Evolutionary conservation across 2,888 invertebrate genomes (phyloP).

Genomic region (Chydorus sphaericus): DNA sequence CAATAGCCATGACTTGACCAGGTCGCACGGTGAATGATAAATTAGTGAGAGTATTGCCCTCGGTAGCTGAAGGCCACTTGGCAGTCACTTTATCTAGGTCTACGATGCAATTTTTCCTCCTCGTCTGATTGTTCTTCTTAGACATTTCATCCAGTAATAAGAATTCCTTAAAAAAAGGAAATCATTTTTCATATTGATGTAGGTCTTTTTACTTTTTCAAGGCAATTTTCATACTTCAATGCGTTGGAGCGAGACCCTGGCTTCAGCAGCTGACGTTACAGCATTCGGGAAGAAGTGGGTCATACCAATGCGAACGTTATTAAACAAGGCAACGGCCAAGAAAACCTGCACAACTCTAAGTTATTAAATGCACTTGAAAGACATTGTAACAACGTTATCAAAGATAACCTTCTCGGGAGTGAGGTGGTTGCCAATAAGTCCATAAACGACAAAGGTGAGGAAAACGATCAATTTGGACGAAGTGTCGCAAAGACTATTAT

Average conservation of each 20-base stretch:
- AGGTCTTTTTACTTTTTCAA: too few relatives aligned
- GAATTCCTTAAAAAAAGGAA: constrained; percentile 22
- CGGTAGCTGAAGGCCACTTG: constrained; percentile 3
- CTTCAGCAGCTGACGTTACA: background rate
- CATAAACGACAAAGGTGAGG: constrained; percentile 28
- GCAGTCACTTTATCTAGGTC: constrained; percentile 1
- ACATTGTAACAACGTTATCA: background rate
- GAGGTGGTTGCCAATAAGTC: constrained; percentile 26
- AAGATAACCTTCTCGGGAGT: constrained; percentile 25
- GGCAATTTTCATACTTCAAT: too few relatives aligned
- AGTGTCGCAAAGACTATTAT: constrained; percentile 30
- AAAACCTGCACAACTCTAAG: constrained; percentile 40
- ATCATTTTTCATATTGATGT: too few relatives aligned
- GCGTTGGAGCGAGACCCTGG: constrained; percentile 31
- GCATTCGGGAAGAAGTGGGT: constrained; percentile 30
- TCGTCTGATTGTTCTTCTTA: background rate
- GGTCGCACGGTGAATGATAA: constrained; percentile 1
- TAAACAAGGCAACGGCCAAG: constrained; percentile 78
- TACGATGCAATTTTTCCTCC: background rate
- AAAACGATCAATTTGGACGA: constrained; percentile 32
- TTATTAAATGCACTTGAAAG: constrained; percentile 16
- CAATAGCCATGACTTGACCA: constrained; percentile 41
- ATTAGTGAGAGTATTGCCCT: background rate
- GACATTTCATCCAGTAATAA: constrained; percentile 2
- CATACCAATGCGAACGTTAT: constrained; percentile 42